phyloP scores from a whole-genome alignment of 1,140 invertebrate genomes.

The Adoxophyes honmai region DNA sequence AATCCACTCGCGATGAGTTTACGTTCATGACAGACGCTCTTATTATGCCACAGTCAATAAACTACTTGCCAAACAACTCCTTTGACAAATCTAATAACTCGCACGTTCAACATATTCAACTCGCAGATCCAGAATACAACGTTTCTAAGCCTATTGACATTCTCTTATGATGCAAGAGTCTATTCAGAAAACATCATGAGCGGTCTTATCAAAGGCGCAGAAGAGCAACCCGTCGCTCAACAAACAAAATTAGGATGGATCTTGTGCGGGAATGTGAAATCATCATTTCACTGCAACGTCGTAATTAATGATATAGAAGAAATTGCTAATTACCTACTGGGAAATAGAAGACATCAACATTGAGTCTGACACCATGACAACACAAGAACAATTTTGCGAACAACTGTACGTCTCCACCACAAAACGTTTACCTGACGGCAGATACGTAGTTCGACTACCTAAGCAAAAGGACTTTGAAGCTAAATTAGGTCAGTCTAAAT shows the following conservation, averaged over 20 bases:
- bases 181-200: not conserved
- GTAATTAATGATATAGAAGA: not conserved
- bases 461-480: not conserved
- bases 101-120: not conserved
- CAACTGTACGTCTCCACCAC: not conserved
- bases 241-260: slow-evolving; percentile 8
- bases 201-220: not conserved
- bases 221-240: not conserved
- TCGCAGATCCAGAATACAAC: slow-evolving; percentile 7
- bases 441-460: slow-evolving; percentile 6
- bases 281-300: slow-evolving; percentile 1
- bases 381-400: slow-evolving; percentile 8
- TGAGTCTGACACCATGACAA: not conserved
- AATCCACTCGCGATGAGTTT: not conserved
- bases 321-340: slow-evolving; percentile 6
- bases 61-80: not conserved
- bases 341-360: not conserved
- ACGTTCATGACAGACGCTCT: not conserved
- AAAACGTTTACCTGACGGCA: not conserved
- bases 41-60: not conserved
- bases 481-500: not conserved
- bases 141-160: not conserved
- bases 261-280: not conserved
- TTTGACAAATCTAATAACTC: not conserved
- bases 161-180: slow-evolving; percentile 1